Percentiles rank a stretch among this genome's conserved stretches.
These are phyloP conservation scores for Egretta garzetta DNA, from an alignment of 2,113 vertebrate genomes.

Conservation along the genomic window DNA sequence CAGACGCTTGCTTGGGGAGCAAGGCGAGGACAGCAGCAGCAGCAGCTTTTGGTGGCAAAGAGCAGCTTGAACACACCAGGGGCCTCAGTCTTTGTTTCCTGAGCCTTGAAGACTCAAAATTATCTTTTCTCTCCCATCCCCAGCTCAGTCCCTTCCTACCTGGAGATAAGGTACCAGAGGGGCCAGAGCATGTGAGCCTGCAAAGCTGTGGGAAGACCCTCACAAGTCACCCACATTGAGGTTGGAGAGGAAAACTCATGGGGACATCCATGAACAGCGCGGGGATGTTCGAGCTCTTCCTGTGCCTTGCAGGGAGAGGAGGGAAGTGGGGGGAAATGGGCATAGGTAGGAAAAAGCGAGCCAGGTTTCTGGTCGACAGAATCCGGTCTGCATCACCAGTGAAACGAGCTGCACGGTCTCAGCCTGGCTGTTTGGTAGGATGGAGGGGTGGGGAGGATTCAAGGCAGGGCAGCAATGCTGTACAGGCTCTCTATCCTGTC, in stretches of 20 bases:
- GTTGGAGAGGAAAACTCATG: not conserved
- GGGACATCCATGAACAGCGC: not conserved
- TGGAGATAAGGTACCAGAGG: not conserved
- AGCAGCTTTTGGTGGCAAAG: not conserved
- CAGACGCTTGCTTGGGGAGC: not conserved
- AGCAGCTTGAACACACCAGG: not conserved
- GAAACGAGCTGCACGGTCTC: fast-evolving
- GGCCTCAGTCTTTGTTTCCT: not conserved
- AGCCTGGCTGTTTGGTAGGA: not conserved
- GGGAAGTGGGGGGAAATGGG: not conserved
- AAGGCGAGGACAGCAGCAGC: not conserved
- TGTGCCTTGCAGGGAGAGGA: not conserved
- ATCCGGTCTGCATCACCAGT: not conserved
- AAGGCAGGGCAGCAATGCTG: not conserved
- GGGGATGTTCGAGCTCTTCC: not conserved
- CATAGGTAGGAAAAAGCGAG: not conserved
- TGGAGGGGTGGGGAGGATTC: not conserved
- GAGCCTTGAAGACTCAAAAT: not conserved
- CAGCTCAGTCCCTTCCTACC: not conserved
- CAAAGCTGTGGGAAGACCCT: not conserved
- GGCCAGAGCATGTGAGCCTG: not conserved
- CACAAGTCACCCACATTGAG: not conserved
- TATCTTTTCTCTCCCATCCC: not conserved
- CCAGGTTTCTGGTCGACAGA: not conserved
- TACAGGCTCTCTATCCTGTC: not conserved